A percentile compares a stretch with the other conserved stretches of the same genome.
Conservation (phyloP, 2,113 vertebrate genomes). For the Salvelinus sp. region DNA sequence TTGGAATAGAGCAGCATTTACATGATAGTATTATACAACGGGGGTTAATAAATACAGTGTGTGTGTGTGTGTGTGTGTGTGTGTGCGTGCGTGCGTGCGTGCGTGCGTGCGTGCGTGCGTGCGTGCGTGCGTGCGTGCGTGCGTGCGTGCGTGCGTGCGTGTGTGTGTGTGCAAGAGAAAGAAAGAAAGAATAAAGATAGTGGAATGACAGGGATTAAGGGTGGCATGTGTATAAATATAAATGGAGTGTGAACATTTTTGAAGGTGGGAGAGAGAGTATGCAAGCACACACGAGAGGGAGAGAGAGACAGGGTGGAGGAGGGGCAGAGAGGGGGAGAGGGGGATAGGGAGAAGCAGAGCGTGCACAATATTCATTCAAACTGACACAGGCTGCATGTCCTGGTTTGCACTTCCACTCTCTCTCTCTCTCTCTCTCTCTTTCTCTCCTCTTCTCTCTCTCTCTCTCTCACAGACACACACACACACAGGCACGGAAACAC, state of each 20-base stretch:
- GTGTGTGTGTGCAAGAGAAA: constrained; percentile 19
- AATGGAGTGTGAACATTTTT: constrained; percentile 70
- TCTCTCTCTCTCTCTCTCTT: constrained; percentile 20
- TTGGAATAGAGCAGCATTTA: neutral
- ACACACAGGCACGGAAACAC: too few relatives aligned
- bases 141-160: constrained; percentile 29
- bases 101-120: constrained; percentile 30
- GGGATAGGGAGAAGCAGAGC: constrained; percentile 61
- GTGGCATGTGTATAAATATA: constrained; percentile 54
- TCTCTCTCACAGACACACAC: neutral
- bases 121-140: constrained; percentile 26
- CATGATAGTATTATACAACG: neutral
- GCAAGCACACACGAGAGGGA: constrained; percentile 27
- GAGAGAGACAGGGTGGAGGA: constrained; percentile 36
- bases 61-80: constrained; percentile 26
- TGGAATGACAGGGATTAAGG: constrained; percentile 7
- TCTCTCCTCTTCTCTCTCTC: constrained; percentile 35
- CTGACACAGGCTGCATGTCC: constrained; percentile 71
- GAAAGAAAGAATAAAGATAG: constrained; percentile 15
- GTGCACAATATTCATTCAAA: constrained; percentile 77
- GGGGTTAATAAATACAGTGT: constrained; percentile 19
- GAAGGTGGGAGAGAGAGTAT: constrained; percentile 56
- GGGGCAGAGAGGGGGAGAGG: constrained; percentile 31
- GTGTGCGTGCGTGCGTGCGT: constrained; percentile 29
- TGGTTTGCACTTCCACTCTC: constrained; percentile 69